Evolutionary conservation across 2,797 vertebrate genomes (phyloP).

Genomic region (Remorina albescens): DNA sequence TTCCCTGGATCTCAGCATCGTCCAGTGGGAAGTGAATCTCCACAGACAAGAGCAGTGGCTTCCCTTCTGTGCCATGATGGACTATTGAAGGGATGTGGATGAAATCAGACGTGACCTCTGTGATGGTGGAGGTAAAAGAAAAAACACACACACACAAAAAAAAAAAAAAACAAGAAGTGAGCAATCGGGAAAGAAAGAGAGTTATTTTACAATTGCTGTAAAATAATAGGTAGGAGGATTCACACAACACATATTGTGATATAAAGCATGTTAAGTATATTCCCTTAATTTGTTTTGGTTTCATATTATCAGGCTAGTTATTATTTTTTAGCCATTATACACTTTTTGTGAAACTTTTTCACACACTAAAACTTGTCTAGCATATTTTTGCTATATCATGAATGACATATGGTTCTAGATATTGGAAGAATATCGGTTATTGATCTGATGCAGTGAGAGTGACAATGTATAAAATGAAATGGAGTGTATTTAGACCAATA

Average conservation of each 20-base stretch:
- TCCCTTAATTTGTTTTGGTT: neutral
- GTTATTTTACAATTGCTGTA: slow-evolving; percentile 5
- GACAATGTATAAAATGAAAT: neutral
- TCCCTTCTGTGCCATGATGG: slow-evolving; percentile 86
- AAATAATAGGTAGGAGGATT: neutral
- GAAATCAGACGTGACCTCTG: slow-evolving; percentile 67
- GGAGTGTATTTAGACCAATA: slow-evolving; percentile 8
- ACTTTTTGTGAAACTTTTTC: neutral
- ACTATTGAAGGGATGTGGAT: slow-evolving; percentile 76
- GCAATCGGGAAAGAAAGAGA: slow-evolving; percentile 17
- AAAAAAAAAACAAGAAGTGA: slow-evolving; percentile 6
- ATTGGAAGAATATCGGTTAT: neutral
- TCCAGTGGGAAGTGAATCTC: slow-evolving; percentile 84
- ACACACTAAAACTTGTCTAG: neutral
- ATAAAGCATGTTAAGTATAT: neutral
- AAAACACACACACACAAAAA: too few relatives aligned
- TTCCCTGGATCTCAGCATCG: slow-evolving; percentile 89
- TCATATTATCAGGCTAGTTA: too few relatives aligned
- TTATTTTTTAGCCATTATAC: too few relatives aligned
- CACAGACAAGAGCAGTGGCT: slow-evolving; percentile 86
- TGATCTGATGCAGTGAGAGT: neutral
- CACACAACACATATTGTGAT: neutral
- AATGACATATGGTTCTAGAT: neutral
- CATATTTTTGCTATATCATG: neutral
- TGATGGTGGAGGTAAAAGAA: slow-evolving; percentile 8